A percentile compares a stretch with the other conserved stretches of the same genome.
Evolutionary conservation across 2,888 invertebrate species (phyloP).

Genomic region (Horisme vitalbata): DNA sequence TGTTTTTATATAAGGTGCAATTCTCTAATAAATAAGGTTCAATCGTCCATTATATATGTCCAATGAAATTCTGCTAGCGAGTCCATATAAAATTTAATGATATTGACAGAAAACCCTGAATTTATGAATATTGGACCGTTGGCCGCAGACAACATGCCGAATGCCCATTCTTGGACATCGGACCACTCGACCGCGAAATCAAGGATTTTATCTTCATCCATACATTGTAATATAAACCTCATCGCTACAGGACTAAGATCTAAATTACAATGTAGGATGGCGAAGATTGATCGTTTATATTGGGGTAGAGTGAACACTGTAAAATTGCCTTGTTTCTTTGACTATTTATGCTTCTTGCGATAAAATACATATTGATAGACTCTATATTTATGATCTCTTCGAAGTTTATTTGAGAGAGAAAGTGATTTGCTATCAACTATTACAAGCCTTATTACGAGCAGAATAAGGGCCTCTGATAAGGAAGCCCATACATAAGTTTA

Average conservation of each 20-base stretch:
- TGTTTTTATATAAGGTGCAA: background rate
- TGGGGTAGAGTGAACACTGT: conserved; percentile 39
- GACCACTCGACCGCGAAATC: conserved; percentile 48
- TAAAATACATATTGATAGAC: background rate
- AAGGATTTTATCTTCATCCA: conserved; percentile 32
- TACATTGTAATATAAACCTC: conserved; percentile 17
- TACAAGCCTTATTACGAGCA: too few species aligned
- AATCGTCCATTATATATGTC: conserved; percentile 15
- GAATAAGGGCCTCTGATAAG: too few species aligned
- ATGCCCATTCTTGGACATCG: conserved; percentile 44
- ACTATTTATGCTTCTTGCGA: background rate
- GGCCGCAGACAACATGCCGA: conserved; percentile 35
- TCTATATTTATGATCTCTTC: too few species aligned
- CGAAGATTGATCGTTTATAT: conserved; percentile 37
- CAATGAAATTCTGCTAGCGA: conserved; percentile 16
- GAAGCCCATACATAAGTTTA: too few species aligned
- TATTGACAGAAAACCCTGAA: conserved; percentile 35
- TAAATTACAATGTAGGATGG: background rate
- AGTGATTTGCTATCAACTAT: too few species aligned
- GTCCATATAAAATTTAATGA: conserved; percentile 32
- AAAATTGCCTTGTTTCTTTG: conserved; percentile 29
- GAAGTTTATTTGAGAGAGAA: too few species aligned
- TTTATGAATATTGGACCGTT: conserved; percentile 49
- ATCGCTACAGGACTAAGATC: background rate
- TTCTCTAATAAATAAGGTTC: conserved; percentile 14